Evolutionary conservation across 2,113 vertebrate genomes (phyloP).

Genomic region (Lynx canadensis): DNA sequence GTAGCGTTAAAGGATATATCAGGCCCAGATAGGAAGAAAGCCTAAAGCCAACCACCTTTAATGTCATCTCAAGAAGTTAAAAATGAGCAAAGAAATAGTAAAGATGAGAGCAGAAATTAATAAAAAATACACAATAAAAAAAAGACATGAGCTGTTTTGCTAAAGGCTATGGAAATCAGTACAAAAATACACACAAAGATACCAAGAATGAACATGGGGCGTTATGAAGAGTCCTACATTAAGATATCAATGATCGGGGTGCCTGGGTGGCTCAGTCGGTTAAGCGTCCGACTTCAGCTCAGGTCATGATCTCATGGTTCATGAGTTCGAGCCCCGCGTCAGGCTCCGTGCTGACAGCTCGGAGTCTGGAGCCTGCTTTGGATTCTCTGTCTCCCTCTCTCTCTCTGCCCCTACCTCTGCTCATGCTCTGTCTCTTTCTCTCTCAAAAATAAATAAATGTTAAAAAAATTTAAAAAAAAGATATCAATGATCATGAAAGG

Average conservation of each 20-base stretch:
- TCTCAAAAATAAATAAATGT: too few relatives aligned
- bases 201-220: neutral
- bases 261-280: too few relatives aligned
- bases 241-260: neutral
- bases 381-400: too few relatives aligned
- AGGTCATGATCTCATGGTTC: too few relatives aligned
- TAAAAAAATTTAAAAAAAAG: too few relatives aligned
- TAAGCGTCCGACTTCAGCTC: too few relatives aligned
- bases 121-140: neutral
- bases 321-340: too few relatives aligned
- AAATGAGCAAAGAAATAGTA: neutral
- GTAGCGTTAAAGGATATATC: neutral
- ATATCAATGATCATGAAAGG: too few relatives aligned
- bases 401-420: too few relatives aligned
- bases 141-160: neutral
- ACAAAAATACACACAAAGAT: neutral
- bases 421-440: too few relatives aligned
- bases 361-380: too few relatives aligned
- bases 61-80: neutral
- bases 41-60: neutral
- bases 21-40: neutral
- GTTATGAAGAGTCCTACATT: neutral
- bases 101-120: neutral
- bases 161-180: neutral
- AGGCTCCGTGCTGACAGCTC: too few relatives aligned